Conservation (phyloP, 2,888 invertebrate species). For the Mesorhabditis spiculigera region DNA sequence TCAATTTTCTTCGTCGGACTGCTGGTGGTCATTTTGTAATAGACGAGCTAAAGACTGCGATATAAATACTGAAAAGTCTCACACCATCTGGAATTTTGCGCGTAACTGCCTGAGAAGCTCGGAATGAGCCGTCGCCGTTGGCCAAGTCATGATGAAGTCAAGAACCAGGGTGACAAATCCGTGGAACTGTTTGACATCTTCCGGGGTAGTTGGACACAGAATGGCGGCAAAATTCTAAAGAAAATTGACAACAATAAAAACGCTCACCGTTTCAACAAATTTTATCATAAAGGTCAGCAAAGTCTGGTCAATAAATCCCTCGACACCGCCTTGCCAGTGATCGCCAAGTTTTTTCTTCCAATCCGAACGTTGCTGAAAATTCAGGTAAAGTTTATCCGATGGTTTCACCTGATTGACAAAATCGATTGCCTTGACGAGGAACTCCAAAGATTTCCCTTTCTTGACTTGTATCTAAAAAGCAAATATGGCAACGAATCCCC, state of each 20-base stretch:
- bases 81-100: conserved; percentile 1
- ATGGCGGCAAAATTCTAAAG: conserved; percentile 16
- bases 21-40: conserved; percentile 45
- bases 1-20: conserved; percentile 24
- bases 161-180: conserved; percentile 30
- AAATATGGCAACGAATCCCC: too few species aligned
- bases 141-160: conserved; percentile 36
- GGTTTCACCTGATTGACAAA: not conserved
- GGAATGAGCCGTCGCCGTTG: conserved; percentile 12
- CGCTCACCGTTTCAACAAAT: conserved; percentile 44
- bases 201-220: conserved; percentile 26
- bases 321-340: conserved; percentile 21
- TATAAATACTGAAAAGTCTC: not conserved
- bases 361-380: conserved; percentile 27
- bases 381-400: not conserved
- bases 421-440: too few species aligned
- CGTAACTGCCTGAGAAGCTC: not conserved
- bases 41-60: conserved; percentile 27
- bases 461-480: too few species aligned
- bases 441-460: too few species aligned
- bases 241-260: conserved; percentile 17
- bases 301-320: conserved; percentile 43
- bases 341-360: conserved; percentile 27
- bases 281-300: conserved; percentile 40
- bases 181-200: conserved; percentile 44